A percentile compares a stretch with the other conserved stretches of the same genome.
phyloP scores from a whole-genome alignment of 2,797 vertebrate species.

The Oceanodroma leucorhoa region DNA sequence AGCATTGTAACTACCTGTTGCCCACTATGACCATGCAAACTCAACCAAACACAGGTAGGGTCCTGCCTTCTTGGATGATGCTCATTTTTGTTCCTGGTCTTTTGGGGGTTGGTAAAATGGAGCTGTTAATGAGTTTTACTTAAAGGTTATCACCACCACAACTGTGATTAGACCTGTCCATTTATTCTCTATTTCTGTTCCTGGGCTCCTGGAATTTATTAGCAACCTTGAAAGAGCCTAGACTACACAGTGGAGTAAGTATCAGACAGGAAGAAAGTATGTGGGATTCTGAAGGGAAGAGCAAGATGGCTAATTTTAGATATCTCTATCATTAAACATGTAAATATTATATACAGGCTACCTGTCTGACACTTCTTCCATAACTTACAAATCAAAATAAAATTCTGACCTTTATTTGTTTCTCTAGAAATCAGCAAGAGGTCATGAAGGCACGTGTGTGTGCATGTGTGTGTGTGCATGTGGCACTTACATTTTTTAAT shows the following conservation, averaged over 20 bases:
- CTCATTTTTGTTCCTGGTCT: background rate
- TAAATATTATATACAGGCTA: background rate
- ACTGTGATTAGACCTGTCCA: background rate
- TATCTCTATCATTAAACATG: background rate
- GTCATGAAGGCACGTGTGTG: background rate
- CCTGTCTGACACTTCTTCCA: background rate
- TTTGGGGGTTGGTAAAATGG: background rate
- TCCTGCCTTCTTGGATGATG: background rate
- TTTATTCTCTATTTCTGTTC: background rate
- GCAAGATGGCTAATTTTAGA: background rate
- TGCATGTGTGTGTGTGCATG: background rate
- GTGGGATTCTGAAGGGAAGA: background rate
- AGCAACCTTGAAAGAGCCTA: background rate
- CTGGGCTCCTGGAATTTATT: background rate
- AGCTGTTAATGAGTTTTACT: background rate
- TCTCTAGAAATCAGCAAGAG: background rate
- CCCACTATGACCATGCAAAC: background rate
- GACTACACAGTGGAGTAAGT: background rate
- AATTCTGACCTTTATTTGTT: background rate
- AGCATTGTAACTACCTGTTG: background rate
- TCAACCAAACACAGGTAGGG: background rate
- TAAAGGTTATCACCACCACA: background rate
- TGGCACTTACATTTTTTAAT: background rate
- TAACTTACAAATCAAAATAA: background rate
- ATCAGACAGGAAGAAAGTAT: background rate